A percentile compares a stretch with the other conserved stretches of the same genome.
Conservation (phyloP, 2,797 vertebrate genomes). For the Artibeus jamaicensis region DNA sequence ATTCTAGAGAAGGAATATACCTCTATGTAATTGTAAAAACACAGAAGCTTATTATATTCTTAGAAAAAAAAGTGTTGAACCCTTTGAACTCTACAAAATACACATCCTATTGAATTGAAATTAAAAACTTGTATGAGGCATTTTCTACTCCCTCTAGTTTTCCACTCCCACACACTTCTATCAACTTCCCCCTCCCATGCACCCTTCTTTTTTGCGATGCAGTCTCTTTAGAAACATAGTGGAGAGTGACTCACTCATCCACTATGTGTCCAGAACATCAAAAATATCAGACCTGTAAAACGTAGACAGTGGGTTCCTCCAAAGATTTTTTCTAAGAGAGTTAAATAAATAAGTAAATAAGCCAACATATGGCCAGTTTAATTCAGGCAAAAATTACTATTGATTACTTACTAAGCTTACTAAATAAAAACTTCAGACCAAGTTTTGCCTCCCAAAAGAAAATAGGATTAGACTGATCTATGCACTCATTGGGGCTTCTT, state of each 20-base stretch:
- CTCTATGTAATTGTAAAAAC: background rate
- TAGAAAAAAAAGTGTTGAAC: background rate
- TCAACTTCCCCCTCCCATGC: background rate
- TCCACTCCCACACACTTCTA: background rate
- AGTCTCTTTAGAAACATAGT: slow-evolving; percentile 70
- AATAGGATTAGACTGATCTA: slow-evolving; percentile 69
- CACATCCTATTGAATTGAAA: slow-evolving; percentile 9
- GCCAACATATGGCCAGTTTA: slow-evolving; percentile 68
- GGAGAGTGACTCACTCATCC: slow-evolving; percentile 63
- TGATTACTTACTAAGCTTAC: slow-evolving; percentile 69
- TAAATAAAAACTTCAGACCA: slow-evolving; percentile 72
- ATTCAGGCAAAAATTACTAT: slow-evolving; percentile 67
- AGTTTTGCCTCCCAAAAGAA: slow-evolving; percentile 67
- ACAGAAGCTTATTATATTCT: slow-evolving; percentile 5
- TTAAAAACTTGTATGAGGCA: slow-evolving; percentile 6
- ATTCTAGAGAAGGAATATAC: background rate
- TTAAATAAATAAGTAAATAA: slow-evolving; percentile 72
- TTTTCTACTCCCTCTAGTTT: slow-evolving; percentile 34
- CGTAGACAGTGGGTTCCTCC: slow-evolving; percentile 73
- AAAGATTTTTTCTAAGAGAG: slow-evolving; percentile 60
- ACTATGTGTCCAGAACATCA: slow-evolving; percentile 26
- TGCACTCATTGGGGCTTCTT: slow-evolving; percentile 61
- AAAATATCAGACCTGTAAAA: slow-evolving; percentile 69
- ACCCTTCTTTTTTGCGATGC: slow-evolving; percentile 49
- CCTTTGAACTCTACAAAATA: slow-evolving; percentile 42